Evolutionary conservation across 2,113 vertebrate species (phyloP), one percentile per base, ranked within the genome.

Genomic region (Pampusana beccarii): DNA sequence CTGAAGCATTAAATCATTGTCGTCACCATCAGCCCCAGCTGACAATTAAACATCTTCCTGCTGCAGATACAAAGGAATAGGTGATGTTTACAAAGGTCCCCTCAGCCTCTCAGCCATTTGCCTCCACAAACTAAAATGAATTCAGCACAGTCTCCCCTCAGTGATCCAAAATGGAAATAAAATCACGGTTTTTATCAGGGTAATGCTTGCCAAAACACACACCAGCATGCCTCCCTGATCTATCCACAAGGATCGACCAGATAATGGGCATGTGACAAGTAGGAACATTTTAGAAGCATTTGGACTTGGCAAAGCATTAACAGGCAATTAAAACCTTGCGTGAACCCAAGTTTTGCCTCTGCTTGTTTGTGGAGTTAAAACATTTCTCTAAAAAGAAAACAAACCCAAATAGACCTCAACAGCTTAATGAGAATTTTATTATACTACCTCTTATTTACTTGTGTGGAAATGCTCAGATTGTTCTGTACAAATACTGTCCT

Each of bases 391-490:
- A 44, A 72, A 58, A 85, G 54, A 64, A 94, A 91, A 75, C 53
- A 87, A 94, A 93, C 46, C 78, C 69, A 92, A 96, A 95, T n/a
- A 96, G 92, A 34, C 58, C 79, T 80, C 86, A 94, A 91, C 56
- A 91, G 46, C 50, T 81, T 95, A 93, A 97, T 94, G 80, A 87
- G 56, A 54, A 70, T 93, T 90, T 95, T 88, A 89, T 91, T 88
- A 87, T 75, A 60, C 65, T 86, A 67, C 58, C 71, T 95, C 85
- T 94, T 95, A 93, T 86, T 96, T 97, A 97, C 90, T 75, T 75
- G 50, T 82, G 61, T 57, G 80, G 78, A 95, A 96, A 95, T 74
- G 48, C 81, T 89, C 79, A 36, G 66, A 62, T 74, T 91, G 50
- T 90, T 86, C 90, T 80, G 25, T 38, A 36, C 73, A 90, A 83